phyloP scores from a whole-genome alignment of 2,113 vertebrate species.

The Corvus moneduloides region DNA sequence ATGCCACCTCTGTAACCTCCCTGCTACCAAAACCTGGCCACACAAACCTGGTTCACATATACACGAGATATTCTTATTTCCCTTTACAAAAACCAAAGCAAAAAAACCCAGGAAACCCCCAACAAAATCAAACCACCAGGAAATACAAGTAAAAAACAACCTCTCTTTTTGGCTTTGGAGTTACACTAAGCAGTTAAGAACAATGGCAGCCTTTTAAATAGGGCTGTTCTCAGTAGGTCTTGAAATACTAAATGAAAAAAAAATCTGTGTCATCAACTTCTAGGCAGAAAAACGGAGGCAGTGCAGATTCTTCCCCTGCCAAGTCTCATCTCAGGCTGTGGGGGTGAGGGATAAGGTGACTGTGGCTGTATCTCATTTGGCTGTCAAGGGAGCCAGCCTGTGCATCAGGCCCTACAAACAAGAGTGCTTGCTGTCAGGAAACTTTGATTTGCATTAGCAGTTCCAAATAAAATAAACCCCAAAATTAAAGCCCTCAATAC shows the following conservation, averaged over 20 bases:
- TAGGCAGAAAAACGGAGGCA: background rate
- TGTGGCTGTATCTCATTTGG: background rate
- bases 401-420: background rate
- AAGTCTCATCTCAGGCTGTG: background rate
- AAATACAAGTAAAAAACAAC: background rate
- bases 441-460: background rate
- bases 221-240: background rate
- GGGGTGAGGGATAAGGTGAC: background rate
- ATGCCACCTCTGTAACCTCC: accelerated
- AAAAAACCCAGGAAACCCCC: background rate
- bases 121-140: background rate
- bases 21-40: background rate
- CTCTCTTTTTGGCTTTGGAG: background rate
- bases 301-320: background rate
- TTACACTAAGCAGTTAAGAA: background rate
- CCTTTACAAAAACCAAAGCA: background rate
- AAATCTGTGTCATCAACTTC: background rate
- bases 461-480: background rate
- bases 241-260: background rate
- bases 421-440: accelerated
- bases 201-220: background rate
- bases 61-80: accelerated
- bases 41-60: background rate
- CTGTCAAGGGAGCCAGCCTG: background rate
- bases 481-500: background rate